Evolutionary conservation across 2,113 vertebrate species (phyloP).

Genomic region (Cyprinodon tularosa): DNA sequence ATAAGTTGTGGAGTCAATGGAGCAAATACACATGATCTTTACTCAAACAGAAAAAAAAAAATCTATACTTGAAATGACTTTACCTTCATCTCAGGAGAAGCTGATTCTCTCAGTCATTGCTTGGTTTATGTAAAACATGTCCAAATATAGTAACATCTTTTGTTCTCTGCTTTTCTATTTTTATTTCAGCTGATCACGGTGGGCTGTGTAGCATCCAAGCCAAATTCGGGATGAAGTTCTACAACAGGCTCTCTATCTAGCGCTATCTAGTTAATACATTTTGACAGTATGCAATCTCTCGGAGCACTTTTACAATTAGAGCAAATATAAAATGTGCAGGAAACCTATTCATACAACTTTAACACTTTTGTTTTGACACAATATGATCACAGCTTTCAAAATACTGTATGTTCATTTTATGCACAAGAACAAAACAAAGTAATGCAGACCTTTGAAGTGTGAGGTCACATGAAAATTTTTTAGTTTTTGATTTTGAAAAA

Average conservation of each 20-base stretch:
- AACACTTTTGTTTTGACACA: background rate
- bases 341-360: background rate
- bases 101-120: background rate
- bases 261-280: conserved; percentile 28
- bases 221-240: conserved; percentile 27
- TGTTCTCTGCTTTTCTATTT: conserved; percentile 17
- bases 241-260: conserved; percentile 11
- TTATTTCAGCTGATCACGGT: background rate
- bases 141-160: conserved; percentile 5
- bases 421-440: background rate
- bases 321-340: background rate
- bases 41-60: background rate
- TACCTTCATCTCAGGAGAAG: background rate
- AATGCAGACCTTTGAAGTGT: background rate
- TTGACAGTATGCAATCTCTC: background rate
- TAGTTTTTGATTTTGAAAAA: background rate
- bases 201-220: conserved; percentile 8
- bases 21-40: conserved; percentile 19
- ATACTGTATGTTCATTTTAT: background rate
- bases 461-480: background rate
- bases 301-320: background rate
- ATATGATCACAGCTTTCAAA: background rate
- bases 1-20: background rate
- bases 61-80: background rate
- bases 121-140: conserved; percentile 1